Base-by-base conservation (phyloP, 2,888 invertebrate species). In the Thymelicus acteon region DNA sequence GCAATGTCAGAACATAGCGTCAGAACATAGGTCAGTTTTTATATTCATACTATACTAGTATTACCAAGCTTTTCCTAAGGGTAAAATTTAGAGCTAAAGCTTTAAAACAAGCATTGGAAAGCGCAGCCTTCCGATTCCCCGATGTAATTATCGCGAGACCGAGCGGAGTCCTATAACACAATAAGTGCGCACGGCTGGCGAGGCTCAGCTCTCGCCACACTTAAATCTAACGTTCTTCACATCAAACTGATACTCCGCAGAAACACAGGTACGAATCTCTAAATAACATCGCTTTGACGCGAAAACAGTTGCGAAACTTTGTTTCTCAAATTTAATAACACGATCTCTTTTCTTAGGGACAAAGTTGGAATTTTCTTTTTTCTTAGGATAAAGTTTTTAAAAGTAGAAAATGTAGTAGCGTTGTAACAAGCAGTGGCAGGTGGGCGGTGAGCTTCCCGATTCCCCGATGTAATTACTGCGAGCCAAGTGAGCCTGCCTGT, bases 81-180 rank as follows among this genome's bases (percentile, higher is more conserved):
- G 52, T 67, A 48, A 49, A 60, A 49, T 67, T 60, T 24, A 67
- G 49, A 60, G 60, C 54, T 54, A 6, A 60, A 61, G 52, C 49
- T 61, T 67, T 54, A 15, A 61, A 67, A 67, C 61, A 67, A 67
- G 67, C 60, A 61, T 15, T 8, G 78, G 80, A 78, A 77, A 77
- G 73, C 76, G 78, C 78, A 73, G 67, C 69, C 70, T 52, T 80
- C 80, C 85, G 89, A 90, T 91, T 92, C 92, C 92, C 92, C 86
- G 86, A 92, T 90, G 92, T 90, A 92, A 92, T 92, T 92, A 92
- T 85, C 76, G 81, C 85, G 83, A 83, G 86, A 80, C 82, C 83
- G 88, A 86, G 84, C 87, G 87, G 79, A 77, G 12, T 85, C 82
- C 79, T 78, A 84, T 90, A 90, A 91, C 88, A 90, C 89, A 89